These are phyloP conservation scores for Campylomormyrus tamandua DNA, from an alignment of 2,113 vertebrate genomes.

Conservation along the genomic window DNA sequence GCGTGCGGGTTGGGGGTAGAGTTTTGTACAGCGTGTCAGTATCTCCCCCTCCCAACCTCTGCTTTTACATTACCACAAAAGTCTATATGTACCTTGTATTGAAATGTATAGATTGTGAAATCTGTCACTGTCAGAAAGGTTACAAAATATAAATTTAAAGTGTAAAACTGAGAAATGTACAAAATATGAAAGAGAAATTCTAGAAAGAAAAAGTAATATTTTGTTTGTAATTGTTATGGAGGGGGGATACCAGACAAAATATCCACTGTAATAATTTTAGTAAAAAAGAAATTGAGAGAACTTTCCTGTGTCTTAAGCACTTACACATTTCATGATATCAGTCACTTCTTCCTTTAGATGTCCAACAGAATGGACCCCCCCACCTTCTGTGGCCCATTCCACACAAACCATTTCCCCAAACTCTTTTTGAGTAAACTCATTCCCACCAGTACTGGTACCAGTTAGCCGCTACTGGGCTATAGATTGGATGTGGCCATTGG, in stretches of 20 bases:
- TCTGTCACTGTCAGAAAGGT: conserved; percentile 85
- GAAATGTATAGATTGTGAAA: conserved; percentile 98
- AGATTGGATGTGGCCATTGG: neutral
- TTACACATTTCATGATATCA: neutral
- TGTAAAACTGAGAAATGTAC: conserved; percentile 60
- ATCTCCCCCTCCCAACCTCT: conserved; percentile 63
- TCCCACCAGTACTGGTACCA: neutral
- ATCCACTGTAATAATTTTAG: conserved; percentile 99
- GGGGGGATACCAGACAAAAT: conserved; percentile 88
- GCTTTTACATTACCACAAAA: conserved; percentile 90
- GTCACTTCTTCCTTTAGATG: neutral
- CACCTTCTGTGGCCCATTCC: neutral
- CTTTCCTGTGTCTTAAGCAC: neutral
- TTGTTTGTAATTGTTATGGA: conserved; percentile 98
- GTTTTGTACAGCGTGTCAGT: conserved; percentile 89
- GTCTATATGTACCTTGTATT: conserved; percentile 96
- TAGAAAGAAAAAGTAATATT: conserved; percentile 94
- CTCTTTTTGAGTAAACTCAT: neutral
- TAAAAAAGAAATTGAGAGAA: conserved; percentile 51
- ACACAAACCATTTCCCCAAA: neutral
- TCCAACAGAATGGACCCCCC: neutral
- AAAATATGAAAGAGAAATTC: conserved; percentile 55
- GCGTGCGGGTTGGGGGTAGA: conserved; percentile 44
- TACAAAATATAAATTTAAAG: conserved; percentile 54
- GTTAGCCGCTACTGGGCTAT: neutral